A percentile compares a stretch with the other conserved stretches of the same genome.
phyloP scores from a whole-genome alignment of 2,888 invertebrate species.

The Gymnosoma rotundatum region DNA sequence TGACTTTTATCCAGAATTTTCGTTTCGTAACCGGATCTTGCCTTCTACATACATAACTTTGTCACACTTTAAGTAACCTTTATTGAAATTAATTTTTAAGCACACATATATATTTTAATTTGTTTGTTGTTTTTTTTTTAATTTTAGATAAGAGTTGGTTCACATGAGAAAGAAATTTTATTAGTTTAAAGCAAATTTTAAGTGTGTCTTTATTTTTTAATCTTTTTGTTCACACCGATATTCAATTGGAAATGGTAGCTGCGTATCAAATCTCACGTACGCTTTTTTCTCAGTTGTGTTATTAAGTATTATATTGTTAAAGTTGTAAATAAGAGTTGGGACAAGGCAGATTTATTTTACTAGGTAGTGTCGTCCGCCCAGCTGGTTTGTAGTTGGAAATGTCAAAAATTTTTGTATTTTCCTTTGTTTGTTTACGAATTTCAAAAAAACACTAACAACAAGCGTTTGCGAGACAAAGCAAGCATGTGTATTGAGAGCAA shows the following conservation, averaged over 20 bases:
- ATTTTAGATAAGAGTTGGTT: not conserved
- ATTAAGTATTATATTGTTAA: no score
- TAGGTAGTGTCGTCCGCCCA: no score
- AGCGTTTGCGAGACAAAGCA: no score
- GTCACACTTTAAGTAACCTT: not conserved
- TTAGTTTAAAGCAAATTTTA: constrained; percentile 1
- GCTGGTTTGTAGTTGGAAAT: no score
- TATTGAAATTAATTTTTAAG: not conserved
- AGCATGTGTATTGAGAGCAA: no score
- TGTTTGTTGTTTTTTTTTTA: no score
- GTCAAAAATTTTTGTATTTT: no score
- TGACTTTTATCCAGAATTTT: constrained; percentile 12
- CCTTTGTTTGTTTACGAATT: no score
- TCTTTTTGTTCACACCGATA: not conserved
- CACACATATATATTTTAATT: not conserved
- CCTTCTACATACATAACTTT: not conserved
- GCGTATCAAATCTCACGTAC: constrained; percentile 42
- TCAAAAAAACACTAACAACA: no score
- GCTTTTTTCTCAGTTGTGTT: not conserved
- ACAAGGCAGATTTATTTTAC: no score
- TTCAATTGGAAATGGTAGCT: constrained; percentile 21
- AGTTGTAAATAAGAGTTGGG: no score
- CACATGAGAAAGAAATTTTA: not conserved
- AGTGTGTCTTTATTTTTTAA: not conserved
- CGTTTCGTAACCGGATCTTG: constrained; percentile 39